Evolutionary conservation across 2,797 vertebrate species (phyloP).

Genomic region (Phoeniculus purpureus): DNA sequence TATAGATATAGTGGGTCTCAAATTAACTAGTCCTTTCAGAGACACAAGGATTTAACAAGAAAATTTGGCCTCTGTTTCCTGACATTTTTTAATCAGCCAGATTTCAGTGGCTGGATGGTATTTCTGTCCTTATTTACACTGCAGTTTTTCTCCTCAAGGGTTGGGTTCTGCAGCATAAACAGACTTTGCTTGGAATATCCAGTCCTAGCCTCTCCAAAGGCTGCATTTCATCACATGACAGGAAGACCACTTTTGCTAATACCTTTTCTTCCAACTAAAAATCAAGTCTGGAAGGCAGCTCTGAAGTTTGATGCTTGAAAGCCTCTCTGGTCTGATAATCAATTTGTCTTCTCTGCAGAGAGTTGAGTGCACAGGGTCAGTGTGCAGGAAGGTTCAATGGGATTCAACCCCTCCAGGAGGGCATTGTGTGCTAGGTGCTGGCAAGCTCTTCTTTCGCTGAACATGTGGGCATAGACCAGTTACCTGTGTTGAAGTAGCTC

Average conservation of each 20-base stretch:
- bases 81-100: neutral
- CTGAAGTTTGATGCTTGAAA: neutral
- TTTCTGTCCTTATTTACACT: slow-evolving; percentile 2
- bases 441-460: neutral
- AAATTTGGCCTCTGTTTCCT: neutral
- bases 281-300: neutral
- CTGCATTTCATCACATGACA: neutral
- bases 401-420: neutral
- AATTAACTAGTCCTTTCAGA: neutral
- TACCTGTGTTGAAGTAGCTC: neutral
- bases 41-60: neutral
- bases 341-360: neutral
- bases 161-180: neutral
- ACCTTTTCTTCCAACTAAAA: neutral
- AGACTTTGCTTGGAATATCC: neutral
- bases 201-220: neutral
- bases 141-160: neutral
- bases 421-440: neutral
- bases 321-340: neutral
- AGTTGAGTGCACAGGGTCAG: accelerated
- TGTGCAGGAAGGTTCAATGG: neutral
- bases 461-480: neutral
- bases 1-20: neutral
- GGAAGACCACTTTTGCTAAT: neutral
- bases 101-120: neutral